Base-by-base conservation (phyloP, 2,888 invertebrate species). In the Phengaris alcon region DNA sequence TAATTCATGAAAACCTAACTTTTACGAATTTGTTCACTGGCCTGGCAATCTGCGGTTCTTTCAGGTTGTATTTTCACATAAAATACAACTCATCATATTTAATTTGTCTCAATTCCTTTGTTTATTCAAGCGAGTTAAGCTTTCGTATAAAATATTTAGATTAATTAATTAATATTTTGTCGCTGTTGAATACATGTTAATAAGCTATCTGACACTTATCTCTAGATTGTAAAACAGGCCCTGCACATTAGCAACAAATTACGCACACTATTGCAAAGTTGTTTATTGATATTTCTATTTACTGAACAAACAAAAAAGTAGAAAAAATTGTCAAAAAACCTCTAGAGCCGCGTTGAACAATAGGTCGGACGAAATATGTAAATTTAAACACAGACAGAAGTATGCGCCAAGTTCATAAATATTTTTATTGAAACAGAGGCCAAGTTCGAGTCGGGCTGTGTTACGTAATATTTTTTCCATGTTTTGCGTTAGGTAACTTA, bases 351-450 rank as follows among this genome's bases (percentile, higher is more conserved):
- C 57, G 73, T 73, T 73, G 64, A 64, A 74, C 74, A 74, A 74
- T 68, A 74, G 74, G 12, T 22, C 22, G 35, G 52, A 52, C 68
- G 74, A 74, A 74, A 74, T 64, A 68, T 68, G 64, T 74, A 68
- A 22, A 48, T 68, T n/a, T 44, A 68, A 68, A 68, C 57, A 64
- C 70, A 52, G 52, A 22, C 70, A 64, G 35, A 64, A 64, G 64
- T 70, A 12, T 52, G 70, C 70, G 70, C 51, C 70, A 22, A 70
- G 51, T 70, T 70, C 70, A 70, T 51, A 70, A 70, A 70, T 51
- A 51, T 52, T 70, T 70, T 70, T 70, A 70, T 70, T 70, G 70
- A 51, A 48, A 70, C n/a, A 44, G 10, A 59, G 15, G 64, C 12
- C 64, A 64, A 35, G 64, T 64, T 35, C 12, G 64, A 64, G 64